Percentiles rank a stretch among this genome's conserved stretches.
These are phyloP conservation scores for Nineta flava DNA, from an alignment of 2,888 invertebrate species.

Conservation along the genomic window DNA sequence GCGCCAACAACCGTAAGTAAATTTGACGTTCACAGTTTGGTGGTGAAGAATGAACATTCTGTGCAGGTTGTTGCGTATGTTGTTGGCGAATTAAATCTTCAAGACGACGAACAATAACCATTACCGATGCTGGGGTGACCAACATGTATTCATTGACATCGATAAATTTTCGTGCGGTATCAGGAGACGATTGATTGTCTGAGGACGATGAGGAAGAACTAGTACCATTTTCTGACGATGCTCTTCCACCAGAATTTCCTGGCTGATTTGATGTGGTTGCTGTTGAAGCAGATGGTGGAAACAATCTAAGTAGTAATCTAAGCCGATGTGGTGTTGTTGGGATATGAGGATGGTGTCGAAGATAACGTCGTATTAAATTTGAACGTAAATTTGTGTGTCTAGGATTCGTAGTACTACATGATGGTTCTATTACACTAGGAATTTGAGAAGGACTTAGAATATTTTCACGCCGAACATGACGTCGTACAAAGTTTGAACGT, in stretches of 20 bases:
- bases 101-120: not conserved
- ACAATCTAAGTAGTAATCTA: not conserved
- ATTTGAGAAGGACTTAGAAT: too few relatives aligned
- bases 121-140: not conserved
- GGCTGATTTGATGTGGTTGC: not conserved
- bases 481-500: too few relatives aligned
- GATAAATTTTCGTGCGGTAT: not conserved
- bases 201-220: not conserved
- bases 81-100: constrained; percentile 3
- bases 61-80: not conserved
- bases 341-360: not conserved
- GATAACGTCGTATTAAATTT: too few relatives aligned
- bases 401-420: too few relatives aligned
- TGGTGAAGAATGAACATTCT: not conserved
- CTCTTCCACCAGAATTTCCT: not conserved
- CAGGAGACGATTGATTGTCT: not conserved
- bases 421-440: too few relatives aligned
- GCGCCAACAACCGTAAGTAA: not conserved
- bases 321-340: not conserved
- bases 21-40: not conserved
- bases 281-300: not conserved
- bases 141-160: not conserved
- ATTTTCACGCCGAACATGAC: too few relatives aligned
- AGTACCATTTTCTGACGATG: not conserved
- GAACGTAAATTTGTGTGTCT: too few relatives aligned